Conservation (phyloP, 2,888 invertebrate species). For the Myathropa florea region DNA sequence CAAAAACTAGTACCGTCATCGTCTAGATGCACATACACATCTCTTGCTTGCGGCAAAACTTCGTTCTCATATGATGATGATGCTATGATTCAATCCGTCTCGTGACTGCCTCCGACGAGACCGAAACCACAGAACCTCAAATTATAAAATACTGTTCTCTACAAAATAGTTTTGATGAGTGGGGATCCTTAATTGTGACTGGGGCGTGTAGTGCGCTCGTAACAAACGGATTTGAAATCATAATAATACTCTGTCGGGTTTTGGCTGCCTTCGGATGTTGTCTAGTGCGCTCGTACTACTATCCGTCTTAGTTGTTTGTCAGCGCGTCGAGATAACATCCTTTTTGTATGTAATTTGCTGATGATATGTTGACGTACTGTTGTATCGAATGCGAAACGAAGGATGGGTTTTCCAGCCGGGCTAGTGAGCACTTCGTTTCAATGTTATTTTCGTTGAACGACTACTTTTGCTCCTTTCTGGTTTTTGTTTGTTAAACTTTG, state of each 20-base stretch:
- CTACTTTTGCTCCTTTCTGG: too few species aligned
- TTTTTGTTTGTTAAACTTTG: too few species aligned
- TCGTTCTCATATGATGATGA: constrained; percentile 33
- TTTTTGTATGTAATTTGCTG: background rate
- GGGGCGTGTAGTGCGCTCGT: background rate
- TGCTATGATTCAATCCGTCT: constrained; percentile 21
- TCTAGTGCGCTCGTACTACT: background rate
- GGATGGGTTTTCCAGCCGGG: background rate
- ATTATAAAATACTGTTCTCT: constrained; percentile 55
- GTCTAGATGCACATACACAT: background rate
- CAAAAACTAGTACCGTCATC: constrained; percentile 42
- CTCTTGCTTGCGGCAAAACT: constrained; percentile 41
- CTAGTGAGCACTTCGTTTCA: background rate
- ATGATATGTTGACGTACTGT: background rate
- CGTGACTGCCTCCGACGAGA: constrained; percentile 8
- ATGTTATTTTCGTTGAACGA: background rate
- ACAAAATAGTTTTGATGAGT: constrained; percentile 7
- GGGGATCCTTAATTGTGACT: constrained; percentile 31
- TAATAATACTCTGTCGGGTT: constrained; percentile 7
- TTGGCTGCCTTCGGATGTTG: background rate
- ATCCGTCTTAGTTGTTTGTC: constrained; percentile 36
- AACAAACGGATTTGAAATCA: constrained; percentile 27
- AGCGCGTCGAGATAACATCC: constrained; percentile 18
- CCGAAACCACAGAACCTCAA: constrained; percentile 52
- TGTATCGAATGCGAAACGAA: background rate